Percentiles rank a stretch among this genome's conserved stretches.
These are phyloP conservation scores for Oreochromis aureus DNA, from an alignment of 2,113 vertebrate species.

Conservation along the genomic window DNA sequence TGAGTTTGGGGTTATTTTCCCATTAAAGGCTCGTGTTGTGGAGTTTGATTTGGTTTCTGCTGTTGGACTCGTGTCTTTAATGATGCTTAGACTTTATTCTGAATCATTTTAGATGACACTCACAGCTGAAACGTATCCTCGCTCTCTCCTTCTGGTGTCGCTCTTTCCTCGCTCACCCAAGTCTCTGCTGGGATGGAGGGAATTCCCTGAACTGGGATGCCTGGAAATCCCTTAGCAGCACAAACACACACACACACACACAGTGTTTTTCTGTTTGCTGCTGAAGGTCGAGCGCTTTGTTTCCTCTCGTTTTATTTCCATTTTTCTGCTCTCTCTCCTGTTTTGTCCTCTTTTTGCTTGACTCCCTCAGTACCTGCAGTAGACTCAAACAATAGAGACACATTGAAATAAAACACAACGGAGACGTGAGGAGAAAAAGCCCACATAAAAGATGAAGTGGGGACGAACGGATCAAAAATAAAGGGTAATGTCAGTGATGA, in stretches of 20 bases:
- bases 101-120: background rate
- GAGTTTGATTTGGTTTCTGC: background rate
- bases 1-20: background rate
- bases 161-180: background rate
- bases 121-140: background rate
- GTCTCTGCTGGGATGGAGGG: conserved; percentile 44
- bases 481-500: background rate
- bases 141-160: conserved; percentile 22
- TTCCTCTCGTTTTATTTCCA: conserved; percentile 7
- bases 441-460: background rate
- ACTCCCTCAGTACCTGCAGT: background rate
- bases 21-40: background rate
- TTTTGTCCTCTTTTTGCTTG: background rate
- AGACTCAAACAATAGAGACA: background rate
- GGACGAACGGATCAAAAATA: background rate
- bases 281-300: conserved; percentile 5
- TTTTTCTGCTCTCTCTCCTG: background rate
- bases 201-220: conserved; percentile 45
- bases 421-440: background rate
- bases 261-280: background rate
- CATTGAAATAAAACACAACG: background rate
- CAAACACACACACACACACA: background rate
- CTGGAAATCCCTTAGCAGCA: conserved; percentile 32
- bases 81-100: background rate
- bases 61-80: background rate